Base-by-base conservation (phyloP, 2,888 invertebrate genomes). In the Ochropleura plecta region DNA sequence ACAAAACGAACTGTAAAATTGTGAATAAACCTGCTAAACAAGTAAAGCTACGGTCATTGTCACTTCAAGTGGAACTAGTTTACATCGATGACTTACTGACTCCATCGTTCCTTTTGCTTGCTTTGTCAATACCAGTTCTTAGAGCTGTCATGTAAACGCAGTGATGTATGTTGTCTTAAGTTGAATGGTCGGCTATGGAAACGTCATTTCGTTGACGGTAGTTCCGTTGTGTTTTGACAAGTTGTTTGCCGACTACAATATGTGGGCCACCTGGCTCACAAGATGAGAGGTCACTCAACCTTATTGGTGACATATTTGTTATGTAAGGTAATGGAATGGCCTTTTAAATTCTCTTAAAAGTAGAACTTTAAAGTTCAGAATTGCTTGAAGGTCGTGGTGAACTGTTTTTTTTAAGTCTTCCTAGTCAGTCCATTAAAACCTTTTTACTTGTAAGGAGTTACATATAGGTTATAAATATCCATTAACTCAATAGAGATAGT, bases 181-280 rank as follows among this genome's bases (percentile, higher is more conserved):
- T 48, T 44, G 53, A 68, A 57, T 73, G 40, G 64, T 70, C 85
- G 64, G n/a, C 68, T 70, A 62, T 51, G 46, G 57, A 59, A 60
- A 53, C 70, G 72, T 68, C 51, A 74, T 65, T 67, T 74, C 42
- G 65, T 51, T 72, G 73, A 73, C 69, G 74, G 73, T 42, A 73
- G 82, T 93, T 91, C 93, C 92, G 92, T 94, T 95, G 93, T 92
- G 88, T 94, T 94, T 93, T 94, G 94, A 93, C 94, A 93, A 92
- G 92, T 88, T 90, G 91, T 94, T 94, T 93, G 89, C 88, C 88
- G 89, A 90, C 89, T 88, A 90, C 86, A 94, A 93, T 86, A 94
- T 93, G 92, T 94, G 89, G 93, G 92, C 90, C 94, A 93, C 90
- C 90, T 92, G 92, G 84, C 90, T 81, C 87, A 80, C 82, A 72